Evolutionary conservation across 2,888 invertebrate genomes (phyloP).

Genomic region (Cryptus armator): DNA sequence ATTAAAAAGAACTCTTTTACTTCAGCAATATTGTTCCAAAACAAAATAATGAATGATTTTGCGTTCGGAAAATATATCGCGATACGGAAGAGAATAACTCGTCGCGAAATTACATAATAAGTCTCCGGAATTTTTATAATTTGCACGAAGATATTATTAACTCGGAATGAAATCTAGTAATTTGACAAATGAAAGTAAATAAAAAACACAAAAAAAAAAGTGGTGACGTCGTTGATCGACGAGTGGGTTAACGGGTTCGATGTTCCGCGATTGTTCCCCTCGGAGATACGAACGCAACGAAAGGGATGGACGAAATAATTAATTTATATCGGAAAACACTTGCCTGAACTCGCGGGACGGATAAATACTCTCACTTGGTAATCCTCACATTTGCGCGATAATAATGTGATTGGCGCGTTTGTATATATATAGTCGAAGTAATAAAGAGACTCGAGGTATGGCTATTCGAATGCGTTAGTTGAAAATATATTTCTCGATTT

Average conservation of each 20-base stretch:
- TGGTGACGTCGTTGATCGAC: conserved; percentile 18
- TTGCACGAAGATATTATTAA: too few relatives aligned
- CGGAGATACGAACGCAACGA: too few relatives aligned
- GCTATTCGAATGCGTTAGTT: too few relatives aligned
- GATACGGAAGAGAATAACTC: too few relatives aligned
- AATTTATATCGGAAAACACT: background rate
- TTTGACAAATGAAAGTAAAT: background rate
- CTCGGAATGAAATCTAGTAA: too few relatives aligned
- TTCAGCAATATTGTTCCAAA: too few relatives aligned
- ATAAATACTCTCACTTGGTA: background rate
- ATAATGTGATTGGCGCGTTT: conserved; percentile 9
- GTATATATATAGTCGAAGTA: background rate
- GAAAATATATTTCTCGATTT: background rate
- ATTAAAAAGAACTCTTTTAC: too few relatives aligned
- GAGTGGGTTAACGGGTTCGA: conserved; percentile 8
- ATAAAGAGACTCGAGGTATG: background rate
- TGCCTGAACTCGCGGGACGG: conserved; percentile 12
- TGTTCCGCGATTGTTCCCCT: too few relatives aligned
- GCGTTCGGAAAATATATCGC: too few relatives aligned
- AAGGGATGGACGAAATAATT: background rate
- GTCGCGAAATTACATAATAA: too few relatives aligned
- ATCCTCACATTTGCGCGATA: conserved; percentile 36
- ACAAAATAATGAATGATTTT: too few relatives aligned
- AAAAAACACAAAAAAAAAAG: background rate
- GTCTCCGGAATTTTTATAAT: too few relatives aligned